Evolutionary conservation across 2,797 vertebrate genomes (phyloP).

Genomic region (Adelosebastes latens): DNA sequence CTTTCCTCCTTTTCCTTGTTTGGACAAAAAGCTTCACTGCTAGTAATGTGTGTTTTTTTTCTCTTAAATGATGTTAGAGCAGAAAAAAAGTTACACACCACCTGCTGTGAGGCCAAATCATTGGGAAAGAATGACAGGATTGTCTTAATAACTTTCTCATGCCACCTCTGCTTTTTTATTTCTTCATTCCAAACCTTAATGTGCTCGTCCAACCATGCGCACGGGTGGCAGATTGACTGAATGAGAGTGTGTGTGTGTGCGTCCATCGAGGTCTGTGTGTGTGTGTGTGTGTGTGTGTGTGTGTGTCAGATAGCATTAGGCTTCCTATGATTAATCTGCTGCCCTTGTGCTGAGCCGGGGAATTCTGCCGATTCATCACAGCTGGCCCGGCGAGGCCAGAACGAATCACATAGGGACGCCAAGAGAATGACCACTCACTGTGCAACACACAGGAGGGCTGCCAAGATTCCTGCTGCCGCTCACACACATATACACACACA

Average conservation of each 20-base stretch:
- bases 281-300: conserved; percentile 15
- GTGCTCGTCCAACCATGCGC: conserved; percentile 48
- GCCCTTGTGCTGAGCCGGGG: conserved; percentile 75
- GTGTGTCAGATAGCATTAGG: conserved; percentile 74
- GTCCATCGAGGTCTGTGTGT: conserved; percentile 29
- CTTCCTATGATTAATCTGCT: conserved; percentile 77
- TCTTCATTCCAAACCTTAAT: conserved; percentile 64
- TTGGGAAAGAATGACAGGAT: conserved; percentile 59
- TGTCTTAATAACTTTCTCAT: conserved; percentile 56
- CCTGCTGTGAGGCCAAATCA: conserved; percentile 46
- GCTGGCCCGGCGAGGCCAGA: conserved; percentile 67
- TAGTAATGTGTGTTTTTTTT: not conserved
- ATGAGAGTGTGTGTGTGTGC: conserved; percentile 17
- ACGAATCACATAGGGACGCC: conserved; percentile 71
- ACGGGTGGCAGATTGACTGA: conserved; percentile 56
- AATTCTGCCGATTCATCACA: conserved; percentile 85
- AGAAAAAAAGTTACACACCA: conserved; percentile 38
- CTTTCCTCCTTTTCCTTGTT: conserved; percentile 59
- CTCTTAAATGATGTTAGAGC: conserved; percentile 44
- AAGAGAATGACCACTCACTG: conserved; percentile 78
- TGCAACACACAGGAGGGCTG: conserved; percentile 64
- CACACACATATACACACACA: conserved; percentile 27
- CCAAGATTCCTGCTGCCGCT: conserved; percentile 67
- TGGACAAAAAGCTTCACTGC: conserved; percentile 60
- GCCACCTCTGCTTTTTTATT: conserved; percentile 54